Base-by-base conservation (phyloP, 53 echinoderm and acorn worm genomes). In the Patiria pectinifera region DNA sequence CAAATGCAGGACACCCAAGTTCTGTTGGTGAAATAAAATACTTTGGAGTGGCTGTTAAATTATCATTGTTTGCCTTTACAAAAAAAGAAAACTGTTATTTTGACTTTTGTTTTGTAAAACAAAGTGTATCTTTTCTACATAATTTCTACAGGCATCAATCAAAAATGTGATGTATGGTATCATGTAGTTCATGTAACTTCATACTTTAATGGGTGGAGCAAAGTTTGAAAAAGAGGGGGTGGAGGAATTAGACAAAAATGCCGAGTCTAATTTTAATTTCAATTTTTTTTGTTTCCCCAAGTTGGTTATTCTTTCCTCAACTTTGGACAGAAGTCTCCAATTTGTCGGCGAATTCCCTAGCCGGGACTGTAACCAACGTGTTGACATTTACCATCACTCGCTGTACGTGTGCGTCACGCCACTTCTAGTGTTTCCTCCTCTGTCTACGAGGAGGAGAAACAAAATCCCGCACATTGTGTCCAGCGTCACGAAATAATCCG, bases 281-380 rank as follows among this genome's bases (percentile, higher is more conserved):
- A 1, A 1, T 53, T 66, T 66, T 66, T 66, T 2, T 66, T 35
- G 0, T 0, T 66, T 15, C 4, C 19, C 66, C 5, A 53, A 15
- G 66, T 18, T 18, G 66, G 19, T 66, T 66, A 4, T 66, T 66
- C 89, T 89, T 46, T 89, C 89, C 63, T 19, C 89, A 89, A 71
- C 45, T 89, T 80, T 21, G 63, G n/a, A 80, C 89, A 89, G 89
- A 80, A 89, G 89, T 80, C 62, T 81, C 63, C 81, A 89, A 89
- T 89, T 89, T 89, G 89, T 80, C 45, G 69, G 23, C 35, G 46
- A 89, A 89, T 80, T 66, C 89, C 82, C 59, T n/a, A 59, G 82
- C 21, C 47, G 66, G 66, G 66, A 66, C 78, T 47, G 60, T n/a
- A 59, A 76, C 60, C 25, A 49, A 74, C 12, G 76, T 89, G 89